These are phyloP conservation scores for Aphelenchoides bicaudatus DNA, from an alignment of 2,888 invertebrate genomes.

Conservation along the genomic window DNA sequence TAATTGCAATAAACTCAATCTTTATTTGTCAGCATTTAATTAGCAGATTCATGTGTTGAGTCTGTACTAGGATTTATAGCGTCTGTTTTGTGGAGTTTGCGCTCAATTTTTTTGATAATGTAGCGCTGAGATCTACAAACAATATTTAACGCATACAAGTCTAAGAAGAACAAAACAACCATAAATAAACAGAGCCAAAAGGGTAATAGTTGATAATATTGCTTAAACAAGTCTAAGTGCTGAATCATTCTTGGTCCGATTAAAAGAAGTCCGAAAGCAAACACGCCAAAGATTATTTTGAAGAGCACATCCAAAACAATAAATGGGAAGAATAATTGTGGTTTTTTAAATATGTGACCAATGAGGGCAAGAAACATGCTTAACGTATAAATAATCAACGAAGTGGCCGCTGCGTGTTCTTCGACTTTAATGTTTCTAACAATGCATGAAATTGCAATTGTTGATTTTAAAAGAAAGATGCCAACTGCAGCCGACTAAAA, in stretches of 20 bases:
- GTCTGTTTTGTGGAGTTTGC: neutral
- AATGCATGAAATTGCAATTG: slow-evolving; percentile 5
- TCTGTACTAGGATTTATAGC: neutral
- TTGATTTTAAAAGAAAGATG: neutral
- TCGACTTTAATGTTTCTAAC: neutral
- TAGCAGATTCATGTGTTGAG: neutral
- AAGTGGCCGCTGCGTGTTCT: neutral
- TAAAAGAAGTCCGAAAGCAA: neutral
- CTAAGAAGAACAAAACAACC: neutral
- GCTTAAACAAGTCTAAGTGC: neutral
- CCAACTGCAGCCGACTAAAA: slow-evolving; percentile 5
- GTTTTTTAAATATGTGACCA: neutral
- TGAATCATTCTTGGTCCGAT: neutral
- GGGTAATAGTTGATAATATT: neutral
- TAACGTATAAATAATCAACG: neutral
- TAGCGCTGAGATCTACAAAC: neutral
- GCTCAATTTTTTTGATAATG: neutral
- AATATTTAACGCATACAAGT: slow-evolving; percentile 5
- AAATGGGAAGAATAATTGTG: slow-evolving; percentile 6
- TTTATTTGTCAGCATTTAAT: no score
- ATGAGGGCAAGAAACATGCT: slow-evolving; percentile 1
- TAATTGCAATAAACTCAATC: no score
- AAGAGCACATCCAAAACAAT: neutral
- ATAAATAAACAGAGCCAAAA: neutral
- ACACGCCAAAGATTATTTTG: slow-evolving; percentile 1